Percentiles rank a stretch among this genome's conserved stretches.
These are phyloP conservation scores for Aulostomus chinensis DNA, from an alignment of 2,797 vertebrate species.

Conservation along the genomic window DNA sequence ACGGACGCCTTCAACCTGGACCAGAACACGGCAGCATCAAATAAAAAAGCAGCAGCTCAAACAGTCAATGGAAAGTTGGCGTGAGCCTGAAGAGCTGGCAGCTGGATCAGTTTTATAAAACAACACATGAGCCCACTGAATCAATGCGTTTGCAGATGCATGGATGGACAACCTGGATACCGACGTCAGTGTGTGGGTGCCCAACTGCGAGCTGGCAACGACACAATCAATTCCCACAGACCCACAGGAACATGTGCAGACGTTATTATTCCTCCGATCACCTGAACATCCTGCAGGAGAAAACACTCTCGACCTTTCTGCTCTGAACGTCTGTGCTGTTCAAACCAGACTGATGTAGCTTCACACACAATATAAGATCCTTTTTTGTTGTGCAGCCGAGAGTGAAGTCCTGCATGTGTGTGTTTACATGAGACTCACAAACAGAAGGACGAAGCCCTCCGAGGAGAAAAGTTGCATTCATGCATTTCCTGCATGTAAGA, in stretches of 20 bases:
- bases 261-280: conserved; percentile 7
- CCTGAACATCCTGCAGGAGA: conserved; percentile 11
- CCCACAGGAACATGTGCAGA: background rate
- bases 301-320: conserved; percentile 3
- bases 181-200: conserved; percentile 14
- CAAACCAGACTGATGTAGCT: background rate
- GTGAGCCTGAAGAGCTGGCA: background rate
- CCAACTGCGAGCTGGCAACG: conserved; percentile 2
- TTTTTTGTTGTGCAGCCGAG: background rate
- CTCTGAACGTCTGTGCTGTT: background rate
- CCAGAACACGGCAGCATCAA: background rate
- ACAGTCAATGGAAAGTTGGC: conserved; percentile 30
- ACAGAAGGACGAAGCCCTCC: background rate
- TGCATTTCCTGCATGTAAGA: too few relatives aligned
- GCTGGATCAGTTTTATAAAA: background rate
- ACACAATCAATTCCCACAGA: conserved; percentile 6
- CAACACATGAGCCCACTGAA: background rate
- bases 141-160: conserved; percentile 19
- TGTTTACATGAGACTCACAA: conserved; percentile 1
- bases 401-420: background rate
- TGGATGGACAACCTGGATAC: conserved; percentile 2
- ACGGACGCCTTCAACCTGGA: too few relatives aligned
- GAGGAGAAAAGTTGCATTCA: conserved; percentile 14
- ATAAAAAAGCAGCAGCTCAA: background rate
- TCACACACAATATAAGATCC: background rate